A percentile compares a stretch with the other conserved stretches of the same genome.
Evolutionary conservation across 2,888 invertebrate species (phyloP).

Genomic region (Rambutsinella grinnellia): DNA sequence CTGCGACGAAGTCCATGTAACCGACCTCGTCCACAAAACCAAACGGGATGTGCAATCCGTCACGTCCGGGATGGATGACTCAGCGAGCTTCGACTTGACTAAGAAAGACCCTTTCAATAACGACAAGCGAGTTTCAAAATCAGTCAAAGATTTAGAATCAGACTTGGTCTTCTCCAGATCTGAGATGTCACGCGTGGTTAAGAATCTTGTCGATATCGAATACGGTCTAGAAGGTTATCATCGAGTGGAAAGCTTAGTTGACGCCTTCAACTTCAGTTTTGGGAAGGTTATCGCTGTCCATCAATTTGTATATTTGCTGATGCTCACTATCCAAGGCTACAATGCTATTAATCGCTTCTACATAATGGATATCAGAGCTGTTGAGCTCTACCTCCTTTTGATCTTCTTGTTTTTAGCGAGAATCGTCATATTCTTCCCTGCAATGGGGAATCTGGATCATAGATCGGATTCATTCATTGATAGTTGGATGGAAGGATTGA

Average conservation of each 20-base stretch:
- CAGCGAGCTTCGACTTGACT: conserved; percentile 8
- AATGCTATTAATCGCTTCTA: conserved; percentile 49
- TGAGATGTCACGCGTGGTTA: conserved; percentile 42
- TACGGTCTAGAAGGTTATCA: conserved; percentile 53
- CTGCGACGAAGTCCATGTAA: conserved; percentile 40
- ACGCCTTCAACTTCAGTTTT: conserved; percentile 49
- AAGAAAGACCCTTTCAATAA: conserved; percentile 30
- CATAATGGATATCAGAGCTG: conserved; percentile 25
- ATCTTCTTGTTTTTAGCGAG: conserved; percentile 36
- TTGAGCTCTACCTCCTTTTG: conserved; percentile 40
- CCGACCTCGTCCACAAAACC: conserved; percentile 37
- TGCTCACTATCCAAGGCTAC: conserved; percentile 51
- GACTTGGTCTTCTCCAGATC: conserved; percentile 39
- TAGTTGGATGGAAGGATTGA: conserved; percentile 57
- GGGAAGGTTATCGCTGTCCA: conserved; percentile 50
- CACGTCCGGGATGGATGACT: conserved; percentile 7
- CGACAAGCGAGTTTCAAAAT: conserved; percentile 24
- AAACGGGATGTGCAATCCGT: conserved; percentile 26
- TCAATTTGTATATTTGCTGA: conserved; percentile 49
- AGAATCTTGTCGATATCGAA: conserved; percentile 57
- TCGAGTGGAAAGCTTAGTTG: conserved; percentile 41
- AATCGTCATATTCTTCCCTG: conserved; percentile 50
- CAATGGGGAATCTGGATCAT: conserved; percentile 57
- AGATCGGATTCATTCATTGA: conserved; percentile 55
- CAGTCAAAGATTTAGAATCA: conserved; percentile 26